Evolutionary conservation across 2,888 invertebrate species (phyloP), one percentile per base, ranked within the genome.

Genomic region (Agonopterix subpropinquella): DNA sequence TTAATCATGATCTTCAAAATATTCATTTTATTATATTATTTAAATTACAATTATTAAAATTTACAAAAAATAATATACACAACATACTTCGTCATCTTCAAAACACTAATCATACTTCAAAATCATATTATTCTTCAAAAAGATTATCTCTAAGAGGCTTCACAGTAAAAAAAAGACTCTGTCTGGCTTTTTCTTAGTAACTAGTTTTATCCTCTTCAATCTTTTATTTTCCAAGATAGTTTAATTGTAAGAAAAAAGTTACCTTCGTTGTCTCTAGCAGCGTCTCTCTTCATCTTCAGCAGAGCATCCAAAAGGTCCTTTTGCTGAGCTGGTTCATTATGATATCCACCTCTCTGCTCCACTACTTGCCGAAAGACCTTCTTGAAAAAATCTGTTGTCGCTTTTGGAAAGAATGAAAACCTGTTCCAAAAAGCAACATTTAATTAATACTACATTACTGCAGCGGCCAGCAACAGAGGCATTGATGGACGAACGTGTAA

Each of bases 291-390:
- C 49, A 82, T 65, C 50, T 75, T 74, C 1, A 80, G 9, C 2
- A 84, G 50, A 0, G 71, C 64, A 18, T 82, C 82, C 0, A 84
- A 54, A 0, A 84, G 56, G 46, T 81, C 82, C 42, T 53, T 58
- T 1, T 55, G 55, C 11, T 70, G 58, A 0, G 61, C 58, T 1
- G 57, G 51, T 9, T 53, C 53, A 4, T 53, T 50, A 5, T 64
- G 57, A 36, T 56, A 52, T 46, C 65, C 68, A 0, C 71, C 73
- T 1, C 78, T 58, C 45, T 77, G 67, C 1, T 57, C 50, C 1
- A 74, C 64, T 2, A 77, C 62, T 3, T 47, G 15, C 2, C 59
- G 54, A 46, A 71, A 74, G 1, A 79, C 44, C n/a, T 59, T 59
- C 8, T 51, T 65, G 37, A 82, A 70, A 53, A 66, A 77, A 0